A percentile compares a stretch with the other conserved stretches of the same genome.
phyloP scores from a whole-genome alignment of 2,888 invertebrate species.

The Nomada fucata region DNA sequence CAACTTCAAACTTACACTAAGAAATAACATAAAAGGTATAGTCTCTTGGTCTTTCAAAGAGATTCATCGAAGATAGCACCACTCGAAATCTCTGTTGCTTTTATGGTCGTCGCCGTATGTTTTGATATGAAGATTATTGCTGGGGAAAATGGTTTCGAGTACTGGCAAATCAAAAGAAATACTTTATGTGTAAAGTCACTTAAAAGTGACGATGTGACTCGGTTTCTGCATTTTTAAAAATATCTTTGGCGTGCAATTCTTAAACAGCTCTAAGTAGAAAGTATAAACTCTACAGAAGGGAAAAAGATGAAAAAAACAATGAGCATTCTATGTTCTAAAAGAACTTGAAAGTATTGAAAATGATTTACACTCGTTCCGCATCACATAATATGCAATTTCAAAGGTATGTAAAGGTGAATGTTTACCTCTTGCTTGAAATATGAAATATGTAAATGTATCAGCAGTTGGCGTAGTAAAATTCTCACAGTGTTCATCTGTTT shows the following conservation, averaged over 20 bases:
- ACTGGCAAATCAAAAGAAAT: constrained; percentile 13
- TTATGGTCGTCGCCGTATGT: constrained; percentile 22
- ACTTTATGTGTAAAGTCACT: neutral
- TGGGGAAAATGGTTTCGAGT: constrained; percentile 19
- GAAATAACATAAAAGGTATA: constrained; percentile 20
- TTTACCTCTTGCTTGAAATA: too few relatives aligned
- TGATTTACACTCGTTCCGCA: too few relatives aligned
- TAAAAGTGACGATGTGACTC: neutral
- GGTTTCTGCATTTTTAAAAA: too few relatives aligned
- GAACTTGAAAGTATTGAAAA: neutral
- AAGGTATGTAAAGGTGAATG: too few relatives aligned
- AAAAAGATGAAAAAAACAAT: too few relatives aligned
- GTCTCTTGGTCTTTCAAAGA: constrained; percentile 16
- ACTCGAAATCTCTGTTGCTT: constrained; percentile 1
- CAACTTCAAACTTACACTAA: constrained; percentile 12
- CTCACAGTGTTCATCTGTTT: too few relatives aligned
- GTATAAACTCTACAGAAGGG: too few relatives aligned
- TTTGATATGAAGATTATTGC: constrained; percentile 33
- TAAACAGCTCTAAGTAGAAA: too few relatives aligned
- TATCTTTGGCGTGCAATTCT: too few relatives aligned
- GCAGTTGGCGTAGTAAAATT: too few relatives aligned
- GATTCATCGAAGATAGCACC: constrained; percentile 9
- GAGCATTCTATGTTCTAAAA: neutral
- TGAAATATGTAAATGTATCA: too few relatives aligned
- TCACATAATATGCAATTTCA: too few relatives aligned